These are phyloP conservation scores for Etheostoma cragini DNA, from an alignment of 2,113 vertebrate species.

Conservation along the genomic window DNA sequence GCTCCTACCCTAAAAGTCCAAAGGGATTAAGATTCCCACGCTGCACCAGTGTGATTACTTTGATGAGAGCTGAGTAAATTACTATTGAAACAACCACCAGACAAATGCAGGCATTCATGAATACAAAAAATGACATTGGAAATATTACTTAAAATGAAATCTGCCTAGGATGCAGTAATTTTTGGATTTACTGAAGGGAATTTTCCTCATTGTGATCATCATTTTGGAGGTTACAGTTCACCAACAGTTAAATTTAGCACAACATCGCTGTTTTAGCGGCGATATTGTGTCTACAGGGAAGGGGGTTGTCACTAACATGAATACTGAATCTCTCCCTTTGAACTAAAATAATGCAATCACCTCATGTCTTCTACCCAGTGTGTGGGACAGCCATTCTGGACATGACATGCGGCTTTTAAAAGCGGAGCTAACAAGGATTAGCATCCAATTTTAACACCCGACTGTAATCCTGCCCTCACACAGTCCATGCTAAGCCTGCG, in stretches of 20 bases:
- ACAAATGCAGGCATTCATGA: background rate
- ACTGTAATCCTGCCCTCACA: constrained; percentile 81
- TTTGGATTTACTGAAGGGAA: background rate
- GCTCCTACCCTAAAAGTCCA: constrained; percentile 12
- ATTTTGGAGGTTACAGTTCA: constrained; percentile 4
- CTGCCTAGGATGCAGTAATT: background rate
- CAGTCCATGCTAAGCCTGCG: constrained; percentile 73
- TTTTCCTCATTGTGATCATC: background rate
- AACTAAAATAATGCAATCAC: constrained; percentile 34
- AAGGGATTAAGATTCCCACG: constrained; percentile 8
- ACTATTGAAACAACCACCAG: background rate
- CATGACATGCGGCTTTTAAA: constrained; percentile 71
- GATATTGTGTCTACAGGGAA: background rate
- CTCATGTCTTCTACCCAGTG: constrained; percentile 18
- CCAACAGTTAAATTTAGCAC: background rate
- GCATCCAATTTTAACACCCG: constrained; percentile 85
- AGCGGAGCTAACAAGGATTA: constrained; percentile 82
- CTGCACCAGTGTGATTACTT: constrained; percentile 15
- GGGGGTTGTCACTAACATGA: background rate
- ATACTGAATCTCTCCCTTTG: background rate
- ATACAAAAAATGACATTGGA: constrained; percentile 7
- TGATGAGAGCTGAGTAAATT: constrained; percentile 30
- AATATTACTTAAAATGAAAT: constrained; percentile 27
- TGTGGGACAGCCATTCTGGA: constrained; percentile 46
- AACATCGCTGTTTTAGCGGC: background rate